Conservation (phyloP, 1,140 invertebrate genomes). For the Patella vulgata region DNA sequence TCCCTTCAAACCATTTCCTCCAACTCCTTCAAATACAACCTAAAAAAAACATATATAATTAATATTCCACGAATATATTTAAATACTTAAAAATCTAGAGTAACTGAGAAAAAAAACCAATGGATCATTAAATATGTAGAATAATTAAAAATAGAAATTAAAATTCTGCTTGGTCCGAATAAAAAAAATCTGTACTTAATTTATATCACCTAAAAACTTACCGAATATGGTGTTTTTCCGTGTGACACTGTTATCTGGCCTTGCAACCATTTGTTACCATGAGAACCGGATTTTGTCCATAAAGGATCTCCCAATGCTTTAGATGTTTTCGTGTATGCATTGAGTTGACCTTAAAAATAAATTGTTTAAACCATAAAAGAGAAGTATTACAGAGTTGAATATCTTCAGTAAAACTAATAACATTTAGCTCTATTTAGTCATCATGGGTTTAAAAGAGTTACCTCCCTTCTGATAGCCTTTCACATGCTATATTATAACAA, state of each 20-base stretch:
- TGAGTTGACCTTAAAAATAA: slow-evolving; percentile 30
- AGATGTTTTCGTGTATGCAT: slow-evolving; percentile 3
- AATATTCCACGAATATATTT: slow-evolving; percentile 1
- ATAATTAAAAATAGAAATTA: too few relatives aligned
- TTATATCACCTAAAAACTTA: too few relatives aligned
- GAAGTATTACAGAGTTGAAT: too few relatives aligned
- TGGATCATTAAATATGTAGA: not conserved
- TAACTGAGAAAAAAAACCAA: not conserved
- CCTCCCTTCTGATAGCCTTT: too few relatives aligned
- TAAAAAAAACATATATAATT: slow-evolving; percentile 30
- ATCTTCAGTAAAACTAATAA: too few relatives aligned
- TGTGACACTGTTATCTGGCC: slow-evolving; percentile 15
- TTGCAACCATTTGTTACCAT: slow-evolving; percentile 43
- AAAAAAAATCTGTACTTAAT: too few relatives aligned
- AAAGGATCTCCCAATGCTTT: not conserved
- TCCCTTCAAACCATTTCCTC: slow-evolving; percentile 43
- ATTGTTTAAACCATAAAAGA: too few relatives aligned
- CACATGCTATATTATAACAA: too few relatives aligned
- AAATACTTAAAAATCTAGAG: not conserved
- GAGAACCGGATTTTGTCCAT: slow-evolving; percentile 37
- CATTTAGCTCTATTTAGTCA: too few relatives aligned
- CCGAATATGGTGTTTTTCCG: not conserved
- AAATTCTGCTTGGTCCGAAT: too few relatives aligned
- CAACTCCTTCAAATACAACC: slow-evolving; percentile 48
- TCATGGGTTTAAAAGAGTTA: too few relatives aligned